Evolutionary conservation across 1,140 invertebrate genomes (phyloP).

Genomic region (Chrysomallon squamiferum): DNA sequence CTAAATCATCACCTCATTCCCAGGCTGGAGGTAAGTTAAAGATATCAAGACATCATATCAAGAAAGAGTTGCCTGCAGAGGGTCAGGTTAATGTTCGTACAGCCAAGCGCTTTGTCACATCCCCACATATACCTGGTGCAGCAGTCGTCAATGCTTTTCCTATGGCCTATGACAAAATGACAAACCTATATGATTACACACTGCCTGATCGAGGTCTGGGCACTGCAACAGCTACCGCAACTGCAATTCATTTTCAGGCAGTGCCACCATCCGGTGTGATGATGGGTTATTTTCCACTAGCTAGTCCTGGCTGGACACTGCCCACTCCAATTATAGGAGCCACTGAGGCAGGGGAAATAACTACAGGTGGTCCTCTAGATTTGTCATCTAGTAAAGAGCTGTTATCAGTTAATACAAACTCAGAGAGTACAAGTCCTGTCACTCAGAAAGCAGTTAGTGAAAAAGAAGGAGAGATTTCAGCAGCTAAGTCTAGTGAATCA

Average conservation of each 20-base stretch:
- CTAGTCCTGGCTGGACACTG: conserved; percentile 28
- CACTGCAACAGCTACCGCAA: conserved; percentile 17
- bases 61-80: not conserved
- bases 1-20: no score
- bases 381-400: conserved; percentile 41
- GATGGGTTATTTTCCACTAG: conserved; percentile 30
- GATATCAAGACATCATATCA: not conserved
- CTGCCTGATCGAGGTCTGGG: conserved; percentile 55
- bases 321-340: conserved; percentile 23
- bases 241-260: conserved; percentile 15
- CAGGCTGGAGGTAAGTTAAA: no score
- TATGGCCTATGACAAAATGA: conserved; percentile 9
- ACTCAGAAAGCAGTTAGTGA: not conserved
- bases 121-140: conserved; percentile 2
- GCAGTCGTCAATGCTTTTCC: conserved; percentile 5
- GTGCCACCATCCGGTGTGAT: conserved; percentile 14
- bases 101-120: not conserved
- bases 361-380: conserved; percentile 44
- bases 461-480: not conserved
- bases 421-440: no score
- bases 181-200: conserved; percentile 49
- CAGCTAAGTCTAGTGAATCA: not conserved
- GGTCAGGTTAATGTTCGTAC: not conserved
- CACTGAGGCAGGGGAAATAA: conserved; percentile 18
- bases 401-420: no score